phyloP scores from a whole-genome alignment of 2,797 vertebrate species.

The Ptychobarbus kaznakovi region DNA sequence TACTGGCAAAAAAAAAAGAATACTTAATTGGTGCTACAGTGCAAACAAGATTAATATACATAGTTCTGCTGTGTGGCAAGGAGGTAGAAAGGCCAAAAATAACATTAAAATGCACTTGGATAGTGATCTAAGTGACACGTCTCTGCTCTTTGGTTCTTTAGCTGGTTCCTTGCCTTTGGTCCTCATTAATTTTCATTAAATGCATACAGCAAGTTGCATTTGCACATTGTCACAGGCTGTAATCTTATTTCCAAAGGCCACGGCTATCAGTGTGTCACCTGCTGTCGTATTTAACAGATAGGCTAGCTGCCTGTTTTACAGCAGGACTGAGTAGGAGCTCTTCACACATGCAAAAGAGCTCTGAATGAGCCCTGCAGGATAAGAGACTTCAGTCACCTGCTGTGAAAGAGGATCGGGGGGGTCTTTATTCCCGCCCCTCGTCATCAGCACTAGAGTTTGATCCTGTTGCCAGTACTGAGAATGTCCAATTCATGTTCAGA shows the following conservation, averaged over 20 bases:
- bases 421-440: not conserved
- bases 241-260: constrained; percentile 17
- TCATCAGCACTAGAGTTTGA: constrained; percentile 45
- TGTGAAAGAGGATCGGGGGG: not conserved
- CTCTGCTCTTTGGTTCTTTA: not conserved
- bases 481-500: constrained; percentile 61
- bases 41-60: not conserved
- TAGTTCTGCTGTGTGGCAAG: not conserved
- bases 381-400: constrained; percentile 18
- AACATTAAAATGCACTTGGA: not conserved
- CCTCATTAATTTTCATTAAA: constrained; percentile 4
- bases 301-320: not conserved
- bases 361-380: constrained; percentile 7
- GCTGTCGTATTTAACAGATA: constrained; percentile 12
- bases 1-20: not conserved
- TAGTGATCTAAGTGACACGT: not conserved
- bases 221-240: constrained; percentile 21
- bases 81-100: not conserved
- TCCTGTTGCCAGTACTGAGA: constrained; percentile 53
- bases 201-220: not conserved
- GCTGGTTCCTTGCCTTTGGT: constrained; percentile 6
- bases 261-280: constrained; percentile 13
- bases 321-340: constrained; percentile 18
- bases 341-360: constrained; percentile 27
- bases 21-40: not conserved